phyloP scores from a whole-genome alignment of 2,888 invertebrate species.

The Acrobasis suavella region DNA sequence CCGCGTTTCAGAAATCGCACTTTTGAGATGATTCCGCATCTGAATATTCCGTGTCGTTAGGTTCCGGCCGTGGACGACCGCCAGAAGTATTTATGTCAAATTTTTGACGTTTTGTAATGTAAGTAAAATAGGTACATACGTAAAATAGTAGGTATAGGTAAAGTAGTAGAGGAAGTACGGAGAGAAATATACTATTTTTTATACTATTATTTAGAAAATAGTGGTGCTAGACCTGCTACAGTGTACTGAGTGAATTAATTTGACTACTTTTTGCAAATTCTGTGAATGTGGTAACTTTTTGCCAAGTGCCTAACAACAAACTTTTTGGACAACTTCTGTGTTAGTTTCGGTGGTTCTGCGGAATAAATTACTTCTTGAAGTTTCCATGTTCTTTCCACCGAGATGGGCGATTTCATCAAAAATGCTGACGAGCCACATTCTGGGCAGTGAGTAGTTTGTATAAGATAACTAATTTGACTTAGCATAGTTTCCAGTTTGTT shows the following conservation, averaged over 20 bases:
- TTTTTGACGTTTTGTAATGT: slow-evolving; percentile 2
- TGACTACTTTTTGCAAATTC: neutral
- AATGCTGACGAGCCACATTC: slow-evolving; percentile 49
- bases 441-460: slow-evolving; percentile 54
- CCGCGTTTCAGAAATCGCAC: too few species aligned
- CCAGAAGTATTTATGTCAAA: neutral
- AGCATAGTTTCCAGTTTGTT: neutral
- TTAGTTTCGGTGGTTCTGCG: slow-evolving; percentile 30
- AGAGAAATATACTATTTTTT: slow-evolving; percentile 4
- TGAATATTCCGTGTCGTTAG: too few species aligned
- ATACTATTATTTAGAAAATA: neutral
- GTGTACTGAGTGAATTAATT: neutral
- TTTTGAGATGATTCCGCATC: too few species aligned
- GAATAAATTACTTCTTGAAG: slow-evolving; percentile 52
- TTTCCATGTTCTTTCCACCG: slow-evolving; percentile 69
- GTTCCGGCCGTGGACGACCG: too few species aligned
- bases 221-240: neutral
- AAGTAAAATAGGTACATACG: neutral
- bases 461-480: neutral
- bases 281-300: neutral
- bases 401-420: slow-evolving; percentile 59
- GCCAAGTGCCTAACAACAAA: neutral
- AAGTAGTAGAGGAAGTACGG: neutral
- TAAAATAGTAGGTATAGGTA: too few species aligned
- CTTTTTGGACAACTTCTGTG: neutral